Evolutionary conservation across 2,797 vertebrate species (phyloP).

Genomic region (Danio aesculapii): DNA sequence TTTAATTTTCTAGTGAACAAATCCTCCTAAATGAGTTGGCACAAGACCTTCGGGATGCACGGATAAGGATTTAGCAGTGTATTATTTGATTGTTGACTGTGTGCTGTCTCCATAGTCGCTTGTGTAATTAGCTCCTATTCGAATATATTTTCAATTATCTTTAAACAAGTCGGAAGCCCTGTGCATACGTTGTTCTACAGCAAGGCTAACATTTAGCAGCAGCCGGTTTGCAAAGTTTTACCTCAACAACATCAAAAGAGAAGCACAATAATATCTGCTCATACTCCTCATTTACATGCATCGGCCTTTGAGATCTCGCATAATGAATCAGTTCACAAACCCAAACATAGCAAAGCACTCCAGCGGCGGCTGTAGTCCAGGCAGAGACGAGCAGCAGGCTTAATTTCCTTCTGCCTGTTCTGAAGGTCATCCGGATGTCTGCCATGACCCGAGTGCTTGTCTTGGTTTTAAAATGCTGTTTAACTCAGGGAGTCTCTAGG

Average conservation of each 20-base stretch:
- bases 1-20: not conserved
- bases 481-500: conserved; percentile 40
- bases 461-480: conserved; percentile 49
- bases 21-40: not conserved
- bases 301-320: conserved; percentile 21
- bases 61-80: not conserved
- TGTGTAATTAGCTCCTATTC: conserved; percentile 1
- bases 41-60: not conserved
- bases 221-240: conserved; percentile 13
- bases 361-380: conserved; percentile 6
- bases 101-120: not conserved
- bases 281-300: conserved; percentile 44
- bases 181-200: not conserved
- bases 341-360: conserved; percentile 10
- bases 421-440: conserved; percentile 47
- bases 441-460: conserved; percentile 35
- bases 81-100: not conserved
- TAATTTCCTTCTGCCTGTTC: conserved; percentile 34
- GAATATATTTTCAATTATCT: not conserved
- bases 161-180: not conserved
- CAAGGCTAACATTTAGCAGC: conserved; percentile 13
- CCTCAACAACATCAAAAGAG: conserved; percentile 2
- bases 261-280: conserved; percentile 14
- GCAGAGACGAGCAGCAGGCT: conserved; percentile 32
- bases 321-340: conserved; percentile 43